Evolutionary conservation across 2,113 vertebrate genomes (phyloP).

Genomic region (Plotosus lineatus): DNA sequence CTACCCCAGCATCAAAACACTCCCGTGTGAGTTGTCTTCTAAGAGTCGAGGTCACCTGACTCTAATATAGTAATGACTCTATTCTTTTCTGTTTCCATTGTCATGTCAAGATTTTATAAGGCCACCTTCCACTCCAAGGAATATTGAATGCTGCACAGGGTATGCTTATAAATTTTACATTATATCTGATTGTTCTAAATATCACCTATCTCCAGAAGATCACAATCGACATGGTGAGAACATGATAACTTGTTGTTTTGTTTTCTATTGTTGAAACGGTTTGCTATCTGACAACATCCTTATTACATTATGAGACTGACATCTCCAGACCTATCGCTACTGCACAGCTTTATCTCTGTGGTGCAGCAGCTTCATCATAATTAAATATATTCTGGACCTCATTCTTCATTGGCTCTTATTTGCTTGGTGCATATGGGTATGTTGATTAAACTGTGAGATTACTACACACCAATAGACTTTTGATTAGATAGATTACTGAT

Average conservation of each 20-base stretch:
- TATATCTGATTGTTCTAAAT: slow-evolving; percentile 11
- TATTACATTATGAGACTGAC: slow-evolving; percentile 3
- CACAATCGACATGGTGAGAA: not conserved
- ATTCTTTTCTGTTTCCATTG: slow-evolving; percentile 28
- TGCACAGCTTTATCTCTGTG: slow-evolving; percentile 2
- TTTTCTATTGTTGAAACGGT: not conserved
- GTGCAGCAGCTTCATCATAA: slow-evolving; percentile 7
- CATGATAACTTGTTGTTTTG: not conserved
- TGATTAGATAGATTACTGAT: slow-evolving; percentile 27
- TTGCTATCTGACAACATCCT: not conserved
- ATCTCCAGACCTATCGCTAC: not conserved
- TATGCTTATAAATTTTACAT: not conserved
- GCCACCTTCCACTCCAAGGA: not conserved
- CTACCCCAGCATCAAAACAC: not conserved
- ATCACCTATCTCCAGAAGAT: slow-evolving; percentile 5
- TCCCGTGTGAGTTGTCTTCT: slow-evolving; percentile 9
- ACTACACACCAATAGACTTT: slow-evolving; percentile 5
- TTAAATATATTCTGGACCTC: not conserved
- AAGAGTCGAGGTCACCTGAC: slow-evolving; percentile 29
- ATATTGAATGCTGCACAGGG: not conserved
- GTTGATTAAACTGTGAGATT: not conserved
- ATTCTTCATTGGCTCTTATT: not conserved
- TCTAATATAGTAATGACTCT: slow-evolving; percentile 20
- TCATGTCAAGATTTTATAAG: not conserved
- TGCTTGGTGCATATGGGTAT: not conserved